Conservation (phyloP, 2,888 invertebrate species). For the Sisyra terminalis region DNA sequence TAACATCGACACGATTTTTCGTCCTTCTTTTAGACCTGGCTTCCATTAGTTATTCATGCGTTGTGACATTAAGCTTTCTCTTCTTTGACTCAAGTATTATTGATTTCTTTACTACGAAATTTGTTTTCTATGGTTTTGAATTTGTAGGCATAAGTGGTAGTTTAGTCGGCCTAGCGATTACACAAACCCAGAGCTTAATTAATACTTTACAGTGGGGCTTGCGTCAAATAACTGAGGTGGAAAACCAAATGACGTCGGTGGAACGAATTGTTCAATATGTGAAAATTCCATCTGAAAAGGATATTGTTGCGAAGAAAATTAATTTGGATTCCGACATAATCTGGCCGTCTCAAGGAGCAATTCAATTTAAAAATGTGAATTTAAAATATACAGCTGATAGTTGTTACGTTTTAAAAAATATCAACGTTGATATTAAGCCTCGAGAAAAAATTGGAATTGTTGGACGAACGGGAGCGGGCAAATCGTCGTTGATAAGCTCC, state of each 20-base stretch:
- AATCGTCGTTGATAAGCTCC: slow-evolving; percentile 12
- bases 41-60: slow-evolving; percentile 39
- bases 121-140: too few relatives aligned
- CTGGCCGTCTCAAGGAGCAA: slow-evolving; percentile 54
- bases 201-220: slow-evolving; percentile 57
- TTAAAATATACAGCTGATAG: slow-evolving; percentile 47
- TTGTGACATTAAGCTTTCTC: slow-evolving; percentile 47
- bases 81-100: slow-evolving; percentile 33
- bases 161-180: slow-evolving; percentile 44
- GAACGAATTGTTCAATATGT: slow-evolving; percentile 57
- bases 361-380: slow-evolving; percentile 42
- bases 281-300: slow-evolving; percentile 41
- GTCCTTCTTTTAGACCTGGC: slow-evolving; percentile 47
- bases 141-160: slow-evolving; percentile 29
- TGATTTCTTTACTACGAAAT: too few relatives aligned
- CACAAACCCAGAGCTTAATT: slow-evolving; percentile 49
- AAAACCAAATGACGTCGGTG: slow-evolving; percentile 56
- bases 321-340: slow-evolving; percentile 34
- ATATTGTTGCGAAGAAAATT: slow-evolving; percentile 12
- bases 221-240: slow-evolving; percentile 51
- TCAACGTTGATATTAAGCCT: slow-evolving; percentile 48
- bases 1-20: slow-evolving; percentile 42
- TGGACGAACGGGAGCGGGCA: neutral
- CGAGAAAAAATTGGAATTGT: slow-evolving; percentile 33
- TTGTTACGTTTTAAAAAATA: slow-evolving; percentile 50